phyloP scores from a whole-genome alignment of 2,797 vertebrate species.

The Glyptemys insculpta region DNA sequence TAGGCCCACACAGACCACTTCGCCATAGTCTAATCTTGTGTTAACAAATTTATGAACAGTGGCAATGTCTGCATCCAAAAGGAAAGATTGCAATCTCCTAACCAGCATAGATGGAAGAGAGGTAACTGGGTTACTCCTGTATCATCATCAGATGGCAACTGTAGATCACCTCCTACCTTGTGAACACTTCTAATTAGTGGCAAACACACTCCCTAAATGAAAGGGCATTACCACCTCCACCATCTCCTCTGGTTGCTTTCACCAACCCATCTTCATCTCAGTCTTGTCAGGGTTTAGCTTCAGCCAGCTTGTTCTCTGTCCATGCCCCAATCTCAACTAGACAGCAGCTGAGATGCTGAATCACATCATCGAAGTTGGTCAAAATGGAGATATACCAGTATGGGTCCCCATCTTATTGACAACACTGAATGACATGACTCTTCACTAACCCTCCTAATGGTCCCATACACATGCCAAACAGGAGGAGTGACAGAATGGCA shows the following conservation, averaged over 20 bases:
- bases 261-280: neutral
- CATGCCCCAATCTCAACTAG: neutral
- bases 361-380: neutral
- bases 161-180: neutral
- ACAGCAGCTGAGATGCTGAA: neutral
- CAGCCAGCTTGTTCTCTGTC: neutral
- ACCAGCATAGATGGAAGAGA: neutral
- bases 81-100: neutral
- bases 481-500: neutral
- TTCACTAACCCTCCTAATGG: neutral
- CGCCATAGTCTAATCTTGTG: neutral
- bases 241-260: neutral
- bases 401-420: neutral
- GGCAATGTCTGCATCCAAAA: neutral
- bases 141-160: neutral
- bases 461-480: neutral
- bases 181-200: neutral
- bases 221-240: neutral
- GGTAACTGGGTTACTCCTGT: neutral
- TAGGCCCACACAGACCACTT: rapidly evolving
- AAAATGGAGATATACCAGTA: neutral
- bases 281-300: neutral
- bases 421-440: neutral
- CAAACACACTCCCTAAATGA: neutral
- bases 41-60: neutral